Evolutionary conservation across 2,113 vertebrate genomes (phyloP), one percentile per base, ranked within the genome.

Genomic region (Dasyurus viverrinus): DNA sequence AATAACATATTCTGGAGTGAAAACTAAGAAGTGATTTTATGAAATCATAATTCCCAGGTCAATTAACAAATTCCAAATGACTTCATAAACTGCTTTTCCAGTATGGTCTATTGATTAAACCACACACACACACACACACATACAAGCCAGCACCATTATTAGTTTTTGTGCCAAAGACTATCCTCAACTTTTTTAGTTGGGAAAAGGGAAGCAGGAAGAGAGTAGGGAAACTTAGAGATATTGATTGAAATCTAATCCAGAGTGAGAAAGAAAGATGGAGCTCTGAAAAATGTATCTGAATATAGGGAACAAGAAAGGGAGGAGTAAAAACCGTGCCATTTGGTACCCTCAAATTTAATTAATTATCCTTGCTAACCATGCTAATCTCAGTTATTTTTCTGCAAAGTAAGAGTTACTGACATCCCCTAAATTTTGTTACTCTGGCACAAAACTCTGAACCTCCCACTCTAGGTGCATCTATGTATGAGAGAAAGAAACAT

Each of bases 1-100:
- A 68, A 30, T 19, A 19, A 14, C 30, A 76, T 76, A 19, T 14
- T 76, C 14, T 68, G 11, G 27, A 60, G 11, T 36, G 27, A 27
- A 8, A 55, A 55, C 10, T 60, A 30, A 16, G 14, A n/a, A 76
- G 4, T 76, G 52, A 16, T 53, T 60, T 93, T 90, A 95, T 95
- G 53, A 90, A 91, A 52, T 53, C 89, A 11, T 57, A 0, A 36
- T n/a, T 5, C 60, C 48, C 54, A 54, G 22, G 47, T 93, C 89
- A 0, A 94, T 76, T 24, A 54, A 4, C 91, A 92, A 60, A 93
- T 91, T 93, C 23, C 54, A 93, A 94, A 93, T 94, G 90, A 53
- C 2, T n/a, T 1, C 95, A 91, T 91, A 46, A 93, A 68, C 0
- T 89, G 2, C 1, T 47, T 55, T 96, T 48, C 60, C 0, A 50